Base-by-base conservation (phyloP, 2,113 vertebrate genomes). In the Ochotona princeps region DNA sequence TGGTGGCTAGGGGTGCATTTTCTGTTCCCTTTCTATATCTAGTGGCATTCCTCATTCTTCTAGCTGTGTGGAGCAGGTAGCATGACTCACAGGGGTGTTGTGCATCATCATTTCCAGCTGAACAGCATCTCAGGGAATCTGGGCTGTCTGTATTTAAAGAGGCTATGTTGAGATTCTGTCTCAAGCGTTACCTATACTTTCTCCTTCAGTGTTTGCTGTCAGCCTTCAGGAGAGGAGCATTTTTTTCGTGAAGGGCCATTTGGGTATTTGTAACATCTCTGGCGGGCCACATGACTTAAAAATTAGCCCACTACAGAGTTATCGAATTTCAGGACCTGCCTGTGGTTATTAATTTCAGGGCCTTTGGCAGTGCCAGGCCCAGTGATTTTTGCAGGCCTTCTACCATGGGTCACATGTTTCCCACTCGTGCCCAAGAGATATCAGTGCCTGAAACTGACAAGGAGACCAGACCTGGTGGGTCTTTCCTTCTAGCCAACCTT, bases 131-230 rank as follows among this genome's bases (percentile, higher is more conserved):
- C 35, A 30, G 38, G 60, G 18, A 13, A 2, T 75, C 35, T 70
- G 47, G 20, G 7, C 14, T 4, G n/a, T 76, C 49, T 87, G 0
- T 67, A 32, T 80, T 83, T 70, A 67, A 72, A 89, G 81, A 84
- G 63, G 15, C 12, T n/a, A 0, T 0, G 14, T 7, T n/a, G 54
- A 32, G 23, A 65, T 26, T 30, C 10, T 11, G 1, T 60, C 0
- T 26, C 18, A 30, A 72, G 30, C 72, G 9, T 61, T 81, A 9
- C 35, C 21, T 20, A 14, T 1, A 14, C 17, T 32, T 2, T 4
- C 28, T 35, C 26, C 20, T 60, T 70, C 35, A 63, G 54, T 57
- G 54, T 57, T 18, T 57, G 54, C 54, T 57, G 54, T 57, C 54
- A 57, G 54, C 54, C 18, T 57, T 18, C 54, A 18, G 54, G 54